Conservation (phyloP, 2,888 invertebrate species). For the Thecocarcelia acutangulata region DNA sequence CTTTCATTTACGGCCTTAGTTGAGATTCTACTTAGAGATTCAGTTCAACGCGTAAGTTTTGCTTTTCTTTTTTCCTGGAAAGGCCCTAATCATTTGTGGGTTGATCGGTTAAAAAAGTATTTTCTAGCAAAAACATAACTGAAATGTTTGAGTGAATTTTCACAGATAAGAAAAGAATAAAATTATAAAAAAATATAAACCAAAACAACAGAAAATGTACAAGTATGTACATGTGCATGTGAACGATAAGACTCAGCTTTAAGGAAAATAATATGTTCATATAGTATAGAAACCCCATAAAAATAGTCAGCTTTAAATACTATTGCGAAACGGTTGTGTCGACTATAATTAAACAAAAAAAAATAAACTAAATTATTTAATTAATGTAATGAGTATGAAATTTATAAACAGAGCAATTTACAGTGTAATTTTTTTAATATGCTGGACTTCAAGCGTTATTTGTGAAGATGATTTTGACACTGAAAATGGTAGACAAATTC, state of each 20-base stretch:
- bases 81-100: background rate
- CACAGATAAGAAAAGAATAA: slow-evolving; percentile 38
- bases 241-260: slow-evolving; percentile 43
- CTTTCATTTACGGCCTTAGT: too few species aligned
- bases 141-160: slow-evolving; percentile 1
- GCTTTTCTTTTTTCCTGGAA: background rate
- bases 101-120: slow-evolving; percentile 3
- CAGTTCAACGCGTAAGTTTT: too few species aligned
- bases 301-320: slow-evolving; percentile 32
- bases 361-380: slow-evolving; percentile 5
- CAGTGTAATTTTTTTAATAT: slow-evolving; percentile 21
- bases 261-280: background rate
- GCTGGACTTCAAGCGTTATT: background rate
- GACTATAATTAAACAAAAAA: background rate
- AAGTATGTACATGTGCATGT: too few species aligned
- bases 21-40: too few species aligned
- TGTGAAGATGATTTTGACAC: slow-evolving; percentile 69
- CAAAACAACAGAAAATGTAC: slow-evolving; percentile 6
- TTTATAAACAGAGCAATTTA: background rate
- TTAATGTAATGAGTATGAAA: slow-evolving; percentile 29
- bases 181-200: slow-evolving; percentile 1
- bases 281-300: background rate
- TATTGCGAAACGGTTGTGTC: slow-evolving; percentile 45
- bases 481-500: slow-evolving; percentile 80
- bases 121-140: background rate